Evolutionary conservation across 2,797 vertebrate genomes (phyloP).

Genomic region (Esox masquinongy): DNA sequence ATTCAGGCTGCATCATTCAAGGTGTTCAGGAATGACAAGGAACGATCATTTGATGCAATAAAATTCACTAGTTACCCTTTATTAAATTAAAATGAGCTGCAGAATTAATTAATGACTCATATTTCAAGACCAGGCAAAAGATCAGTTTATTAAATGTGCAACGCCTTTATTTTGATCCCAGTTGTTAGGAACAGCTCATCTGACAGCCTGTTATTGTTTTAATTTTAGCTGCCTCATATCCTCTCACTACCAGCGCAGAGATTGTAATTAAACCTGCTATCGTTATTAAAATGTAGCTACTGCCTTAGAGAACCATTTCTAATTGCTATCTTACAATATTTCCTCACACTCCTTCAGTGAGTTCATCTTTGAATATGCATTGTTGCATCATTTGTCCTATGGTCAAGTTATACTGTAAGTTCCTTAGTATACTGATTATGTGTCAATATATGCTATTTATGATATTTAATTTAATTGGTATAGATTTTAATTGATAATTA

Average conservation of each 20-base stretch:
- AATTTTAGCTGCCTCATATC: conserved; percentile 15
- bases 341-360: conserved; percentile 17
- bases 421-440: not conserved
- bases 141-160: not conserved
- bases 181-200: conserved; percentile 11
- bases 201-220: conserved; percentile 16
- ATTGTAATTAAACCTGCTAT: conserved; percentile 36
- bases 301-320: not conserved
- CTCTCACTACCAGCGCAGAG: conserved; percentile 10
- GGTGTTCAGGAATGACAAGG: conserved; percentile 21
- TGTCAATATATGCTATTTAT: not conserved
- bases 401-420: not conserved
- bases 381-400: not conserved
- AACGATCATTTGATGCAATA: conserved; percentile 5
- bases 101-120: conserved; percentile 4
- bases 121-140: not conserved
- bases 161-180: not conserved
- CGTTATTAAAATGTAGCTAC: conserved; percentile 25
- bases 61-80: conserved; percentile 7
- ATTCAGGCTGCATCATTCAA: conserved; percentile 37
- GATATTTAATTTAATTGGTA: no score
- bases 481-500: no score
- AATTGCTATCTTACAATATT: conserved; percentile 23
- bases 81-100: conserved; percentile 1
- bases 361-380: conserved; percentile 2